Evolutionary conservation across 2,888 invertebrate genomes (phyloP).

Genomic region (Melangyna quadrimaculata): DNA sequence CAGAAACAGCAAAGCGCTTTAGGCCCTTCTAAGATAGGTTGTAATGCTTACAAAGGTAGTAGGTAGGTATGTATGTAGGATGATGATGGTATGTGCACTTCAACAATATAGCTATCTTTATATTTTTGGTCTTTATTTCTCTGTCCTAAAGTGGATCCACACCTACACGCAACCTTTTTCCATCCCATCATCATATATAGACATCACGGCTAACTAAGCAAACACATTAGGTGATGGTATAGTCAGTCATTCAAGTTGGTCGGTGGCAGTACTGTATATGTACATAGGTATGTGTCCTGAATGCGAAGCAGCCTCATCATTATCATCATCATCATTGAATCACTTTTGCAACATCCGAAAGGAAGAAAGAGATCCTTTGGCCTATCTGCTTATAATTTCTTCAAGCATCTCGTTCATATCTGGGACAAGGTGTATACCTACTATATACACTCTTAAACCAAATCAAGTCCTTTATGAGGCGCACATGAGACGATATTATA

Average conservation of each 20-base stretch:
- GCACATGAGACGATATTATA: constrained; percentile 25
- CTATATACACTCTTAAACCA: constrained; percentile 22
- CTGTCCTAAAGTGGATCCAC: constrained; percentile 42
- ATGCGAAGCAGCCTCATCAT: constrained; percentile 61
- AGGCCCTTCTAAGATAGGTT: constrained; percentile 56
- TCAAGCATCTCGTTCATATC: constrained; percentile 67
- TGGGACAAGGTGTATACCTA: constrained; percentile 69
- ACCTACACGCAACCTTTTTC: constrained; percentile 48
- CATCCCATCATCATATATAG: not conserved
- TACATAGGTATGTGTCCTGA: constrained; percentile 50
- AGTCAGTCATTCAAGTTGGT: not conserved
- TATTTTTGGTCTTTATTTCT: not conserved
- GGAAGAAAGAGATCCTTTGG: constrained; percentile 62
- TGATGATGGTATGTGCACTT: constrained; percentile 49
- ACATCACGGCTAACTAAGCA: constrained; percentile 68
- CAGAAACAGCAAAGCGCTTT: constrained; percentile 61
- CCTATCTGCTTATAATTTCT: constrained; percentile 71
- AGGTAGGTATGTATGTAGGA: constrained; percentile 20
- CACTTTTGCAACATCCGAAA: constrained; percentile 54
- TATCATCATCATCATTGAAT: constrained; percentile 44
- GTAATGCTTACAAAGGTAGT: constrained; percentile 66
- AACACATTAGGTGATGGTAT: constrained; percentile 59
- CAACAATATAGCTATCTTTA: constrained; percentile 29
- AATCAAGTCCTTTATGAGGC: constrained; percentile 33
- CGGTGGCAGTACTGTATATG: not conserved